phyloP scores from a whole-genome alignment of 2,113 vertebrate genomes.

The Ammospiza nelsoni region DNA sequence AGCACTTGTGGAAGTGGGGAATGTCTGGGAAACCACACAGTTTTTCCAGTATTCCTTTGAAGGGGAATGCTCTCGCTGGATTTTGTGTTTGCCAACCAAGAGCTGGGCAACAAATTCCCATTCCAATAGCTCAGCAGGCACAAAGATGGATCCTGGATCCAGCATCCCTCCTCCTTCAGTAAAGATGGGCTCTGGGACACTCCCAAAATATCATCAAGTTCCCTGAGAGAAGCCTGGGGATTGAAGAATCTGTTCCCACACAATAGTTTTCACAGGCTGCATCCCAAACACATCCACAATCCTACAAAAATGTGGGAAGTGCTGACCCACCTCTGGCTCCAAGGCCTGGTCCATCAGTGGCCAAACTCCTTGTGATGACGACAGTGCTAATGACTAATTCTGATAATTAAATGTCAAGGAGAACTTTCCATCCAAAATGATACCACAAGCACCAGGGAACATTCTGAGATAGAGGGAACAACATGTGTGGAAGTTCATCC shows the following conservation, averaged over 20 bases:
- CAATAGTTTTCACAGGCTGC: background rate
- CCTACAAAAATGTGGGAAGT: background rate
- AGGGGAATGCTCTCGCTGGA: background rate
- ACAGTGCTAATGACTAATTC: conserved; percentile 17
- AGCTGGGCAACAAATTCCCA: background rate
- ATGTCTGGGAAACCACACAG: background rate
- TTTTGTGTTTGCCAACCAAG: background rate
- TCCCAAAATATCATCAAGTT: background rate
- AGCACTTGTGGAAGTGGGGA: background rate
- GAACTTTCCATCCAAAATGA: conserved; percentile 15
- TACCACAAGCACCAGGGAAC: background rate
- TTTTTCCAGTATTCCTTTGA: background rate
- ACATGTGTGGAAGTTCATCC: background rate
- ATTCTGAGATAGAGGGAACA: background rate
- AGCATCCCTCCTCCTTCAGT: background rate
- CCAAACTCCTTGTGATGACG: background rate
- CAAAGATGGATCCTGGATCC: background rate
- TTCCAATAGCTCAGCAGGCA: background rate
- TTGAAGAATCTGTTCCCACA: background rate
- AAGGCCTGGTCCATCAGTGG: background rate
- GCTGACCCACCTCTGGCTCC: background rate
- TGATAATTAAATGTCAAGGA: conserved; percentile 50
- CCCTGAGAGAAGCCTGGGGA: background rate
- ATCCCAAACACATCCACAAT: background rate
- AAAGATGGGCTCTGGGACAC: background rate